Percentiles rank a stretch among this genome's conserved stretches.
Evolutionary conservation across 2,888 invertebrate genomes (phyloP).

Genomic region (Ptilodon capucinus): DNA sequence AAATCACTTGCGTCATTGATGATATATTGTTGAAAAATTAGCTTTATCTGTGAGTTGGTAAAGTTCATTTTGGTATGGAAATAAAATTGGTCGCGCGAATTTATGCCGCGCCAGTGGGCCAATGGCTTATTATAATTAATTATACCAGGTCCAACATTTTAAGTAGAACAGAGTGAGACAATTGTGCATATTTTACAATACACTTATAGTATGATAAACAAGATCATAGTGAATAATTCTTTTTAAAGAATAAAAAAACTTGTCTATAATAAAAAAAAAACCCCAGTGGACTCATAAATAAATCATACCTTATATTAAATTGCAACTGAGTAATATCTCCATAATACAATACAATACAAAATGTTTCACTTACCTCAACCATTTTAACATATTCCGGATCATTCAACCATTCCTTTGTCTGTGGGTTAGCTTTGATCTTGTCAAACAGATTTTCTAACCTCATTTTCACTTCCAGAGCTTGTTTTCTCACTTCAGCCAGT

Average conservation of each 20-base stretch:
- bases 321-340: too few species aligned
- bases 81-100: too few species aligned
- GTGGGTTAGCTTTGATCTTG: slow-evolving; percentile 86
- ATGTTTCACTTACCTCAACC: slow-evolving; percentile 67
- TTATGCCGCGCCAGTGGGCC: too few species aligned
- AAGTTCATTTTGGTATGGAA: too few species aligned
- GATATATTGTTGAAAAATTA: too few species aligned
- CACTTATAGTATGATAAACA: background rate
- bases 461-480: slow-evolving; percentile 41
- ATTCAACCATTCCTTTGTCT: slow-evolving; percentile 86
- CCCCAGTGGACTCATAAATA: background rate
- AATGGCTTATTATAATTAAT: background rate
- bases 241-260: too few species aligned
- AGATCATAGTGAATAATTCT: background rate
- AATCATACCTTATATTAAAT: too few species aligned
- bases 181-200: background rate
- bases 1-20: too few species aligned
- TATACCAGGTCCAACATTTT: background rate
- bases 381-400: slow-evolving; percentile 88
- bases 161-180: background rate
- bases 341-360: too few species aligned
- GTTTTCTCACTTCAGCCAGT: slow-evolving; percentile 83
- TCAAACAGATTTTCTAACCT: slow-evolving; percentile 67
- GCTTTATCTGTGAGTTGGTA: too few species aligned
- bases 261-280: background rate